Base-by-base conservation (phyloP, 2,888 invertebrate genomes). In the Leptarthrus brevirostris region DNA sequence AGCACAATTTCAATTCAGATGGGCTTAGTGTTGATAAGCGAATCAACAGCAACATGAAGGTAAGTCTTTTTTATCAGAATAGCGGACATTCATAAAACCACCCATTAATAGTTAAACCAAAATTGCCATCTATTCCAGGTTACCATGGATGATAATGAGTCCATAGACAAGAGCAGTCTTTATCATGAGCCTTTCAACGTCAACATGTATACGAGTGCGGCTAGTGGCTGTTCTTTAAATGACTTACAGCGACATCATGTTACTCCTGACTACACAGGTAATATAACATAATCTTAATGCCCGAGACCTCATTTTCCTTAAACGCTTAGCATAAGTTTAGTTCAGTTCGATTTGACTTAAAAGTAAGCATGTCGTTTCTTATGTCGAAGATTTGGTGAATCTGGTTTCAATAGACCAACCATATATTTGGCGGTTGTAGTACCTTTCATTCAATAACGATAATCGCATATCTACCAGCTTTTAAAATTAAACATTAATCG, bases 251-350 rank as follows among this genome's bases (percentile, higher is more conserved):
- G 85, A 71, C 85, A 86, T 79, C 86, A 86, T 80, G 85, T 85
- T 79, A 87, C 87, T 79, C 88, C 88, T 74, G 88, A 88, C 81
- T 89, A 88, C 80, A 87, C 88, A 83, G 88, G 89, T 89, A 85
- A 81, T n/a, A n/a, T n/a, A n/a, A n/a, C n/a, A n/a, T n/a, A n/a
- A n/a, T n/a, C n/a, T n/a, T n/a, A 82, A n/a, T n/a, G n/a, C n/a
- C n/a, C n/a, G n/a, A n/a, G n/a, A n/a, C n/a, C n/a, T n/a, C n/a
- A n/a, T n/a, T n/a, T n/a, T n/a, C n/a, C n/a, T n/a, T n/a, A n/a
- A n/a, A n/a, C n/a, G n/a, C n/a, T n/a, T n/a, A n/a, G n/a, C n/a
- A n/a, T n/a, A n/a, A n/a, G n/a, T n/a, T n/a, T n/a, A n/a, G n/a
- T n/a, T n/a, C n/a, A n/a, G n/a, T n/a, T n/a, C n/a, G n/a, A n/a